Percentiles rank a stretch among this genome's conserved stretches.
Evolutionary conservation across 2,113 vertebrate genomes (phyloP).

Genomic region (Columbina picui): DNA sequence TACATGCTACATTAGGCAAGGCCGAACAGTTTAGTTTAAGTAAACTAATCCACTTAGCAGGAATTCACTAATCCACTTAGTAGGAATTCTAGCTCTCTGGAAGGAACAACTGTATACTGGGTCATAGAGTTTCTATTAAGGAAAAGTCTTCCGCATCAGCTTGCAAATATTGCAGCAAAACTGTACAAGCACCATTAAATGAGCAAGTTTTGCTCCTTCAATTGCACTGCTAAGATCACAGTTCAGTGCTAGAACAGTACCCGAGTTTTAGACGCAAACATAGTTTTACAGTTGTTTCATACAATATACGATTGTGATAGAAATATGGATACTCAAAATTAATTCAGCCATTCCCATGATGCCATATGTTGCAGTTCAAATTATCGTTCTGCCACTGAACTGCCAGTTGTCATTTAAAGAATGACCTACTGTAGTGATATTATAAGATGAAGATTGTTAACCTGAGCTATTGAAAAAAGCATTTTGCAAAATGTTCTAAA

Average conservation of each 20-base stretch:
- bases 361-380: neutral
- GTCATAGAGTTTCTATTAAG: no score
- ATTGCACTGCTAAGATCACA: neutral
- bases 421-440: neutral
- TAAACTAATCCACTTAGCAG: neutral
- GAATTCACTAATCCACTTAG: no score
- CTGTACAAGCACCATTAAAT: neutral
- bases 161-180: neutral
- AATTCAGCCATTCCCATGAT: neutral
- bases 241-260: accelerated
- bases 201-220: neutral
- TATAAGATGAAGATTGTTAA: neutral
- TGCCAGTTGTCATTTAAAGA: neutral
- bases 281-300: neutral
- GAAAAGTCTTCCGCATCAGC: neutral
- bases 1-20: neutral
- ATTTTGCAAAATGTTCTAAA: neutral
- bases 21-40: neutral
- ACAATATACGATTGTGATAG: neutral
- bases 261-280: neutral
- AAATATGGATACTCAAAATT: neutral
- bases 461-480: neutral
- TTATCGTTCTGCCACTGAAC: neutral
- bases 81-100: neutral
- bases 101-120: neutral